These are phyloP conservation scores for Prorops nasuta DNA, from an alignment of 1,140 invertebrate genomes.

Conservation along the genomic window DNA sequence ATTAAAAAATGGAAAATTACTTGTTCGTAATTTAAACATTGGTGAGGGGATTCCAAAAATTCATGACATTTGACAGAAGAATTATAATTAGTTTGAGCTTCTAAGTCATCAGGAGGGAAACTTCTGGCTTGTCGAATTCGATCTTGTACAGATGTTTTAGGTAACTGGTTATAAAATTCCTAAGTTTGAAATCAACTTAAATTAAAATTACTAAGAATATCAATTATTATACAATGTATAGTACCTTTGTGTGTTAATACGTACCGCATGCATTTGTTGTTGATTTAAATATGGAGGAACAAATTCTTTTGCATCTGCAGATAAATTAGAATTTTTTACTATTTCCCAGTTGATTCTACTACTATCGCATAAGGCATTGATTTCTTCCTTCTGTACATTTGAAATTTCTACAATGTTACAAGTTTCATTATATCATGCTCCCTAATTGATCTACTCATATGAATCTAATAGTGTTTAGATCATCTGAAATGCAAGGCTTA, in stretches of 20 bases:
- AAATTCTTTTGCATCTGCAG: slow-evolving; percentile 40
- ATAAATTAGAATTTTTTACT: slow-evolving; percentile 35
- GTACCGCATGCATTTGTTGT: neutral
- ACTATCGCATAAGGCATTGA: neutral
- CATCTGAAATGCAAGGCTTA: neutral
- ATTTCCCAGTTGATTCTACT: slow-evolving; percentile 19
- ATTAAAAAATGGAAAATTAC: neutral
- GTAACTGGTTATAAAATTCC: too few species aligned
- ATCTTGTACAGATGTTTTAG: slow-evolving; percentile 28
- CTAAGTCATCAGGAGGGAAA: slow-evolving; percentile 5
- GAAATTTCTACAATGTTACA: neutral
- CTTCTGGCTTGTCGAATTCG: slow-evolving; percentile 31
- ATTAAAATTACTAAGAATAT: neutral
- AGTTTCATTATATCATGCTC: neutral
- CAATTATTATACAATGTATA: neutral
- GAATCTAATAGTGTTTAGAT: too few species aligned
- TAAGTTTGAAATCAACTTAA: neutral
- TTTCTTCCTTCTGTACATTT: neutral
- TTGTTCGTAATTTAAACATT: slow-evolving; percentile 12
- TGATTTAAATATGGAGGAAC: slow-evolving; percentile 28
- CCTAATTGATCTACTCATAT: too few species aligned
- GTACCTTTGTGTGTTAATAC: neutral
- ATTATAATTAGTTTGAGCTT: slow-evolving; percentile 1
- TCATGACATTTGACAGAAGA: slow-evolving; percentile 10
- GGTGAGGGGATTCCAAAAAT: slow-evolving; percentile 23